Percentiles rank a stretch among this genome's conserved stretches.
Conservation (phyloP, 2,797 vertebrate species). For the Oophaga sylvatica region DNA sequence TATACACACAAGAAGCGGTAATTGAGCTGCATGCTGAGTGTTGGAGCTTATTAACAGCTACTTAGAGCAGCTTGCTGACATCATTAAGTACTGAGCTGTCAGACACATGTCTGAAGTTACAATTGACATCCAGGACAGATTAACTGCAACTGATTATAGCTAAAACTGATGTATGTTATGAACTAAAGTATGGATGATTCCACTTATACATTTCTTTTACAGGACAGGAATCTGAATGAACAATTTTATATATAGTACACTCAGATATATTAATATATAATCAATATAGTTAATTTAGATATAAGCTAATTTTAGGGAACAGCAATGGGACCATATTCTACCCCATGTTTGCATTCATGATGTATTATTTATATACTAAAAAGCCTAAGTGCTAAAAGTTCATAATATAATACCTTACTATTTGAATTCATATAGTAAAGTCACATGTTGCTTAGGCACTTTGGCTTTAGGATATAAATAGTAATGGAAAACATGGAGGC, state of each 20-base stretch:
- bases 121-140: conserved; percentile 39
- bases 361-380: too few species aligned
- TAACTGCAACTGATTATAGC: conserved; percentile 23
- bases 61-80: conserved; percentile 46
- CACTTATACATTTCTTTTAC: neutral
- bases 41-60: conserved; percentile 46
- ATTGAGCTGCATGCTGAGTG: conserved; percentile 6
- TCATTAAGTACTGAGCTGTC: conserved; percentile 55
- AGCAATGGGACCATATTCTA: neutral
- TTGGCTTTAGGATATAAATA: too few species aligned
- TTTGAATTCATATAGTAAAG: too few species aligned
- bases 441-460: too few species aligned
- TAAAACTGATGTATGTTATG: conserved; percentile 10
- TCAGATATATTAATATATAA: too few species aligned
- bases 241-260: neutral
- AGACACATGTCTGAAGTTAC: conserved; percentile 19
- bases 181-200: neutral
- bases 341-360: too few species aligned
- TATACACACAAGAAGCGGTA: conserved; percentile 3
- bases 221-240: neutral
- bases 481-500: too few species aligned
- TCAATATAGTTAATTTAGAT: neutral
- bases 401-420: too few species aligned
- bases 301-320: neutral
- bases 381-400: too few species aligned